Evolutionary conservation across 2,113 vertebrate genomes (phyloP).

Genomic region (Gasterosteus aculeatus): DNA sequence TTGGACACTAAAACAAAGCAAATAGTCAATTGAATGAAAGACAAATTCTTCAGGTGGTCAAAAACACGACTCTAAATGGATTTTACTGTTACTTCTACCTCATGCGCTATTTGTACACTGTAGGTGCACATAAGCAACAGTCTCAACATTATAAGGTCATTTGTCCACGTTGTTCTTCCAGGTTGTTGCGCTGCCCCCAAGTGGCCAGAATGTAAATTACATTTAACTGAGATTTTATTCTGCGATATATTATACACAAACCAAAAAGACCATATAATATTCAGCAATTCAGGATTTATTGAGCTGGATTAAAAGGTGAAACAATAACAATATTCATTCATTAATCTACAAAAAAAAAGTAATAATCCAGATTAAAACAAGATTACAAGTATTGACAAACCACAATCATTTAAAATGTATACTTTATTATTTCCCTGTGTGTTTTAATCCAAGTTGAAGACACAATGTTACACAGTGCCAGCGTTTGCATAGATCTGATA

Average conservation of each 20-base stretch:
- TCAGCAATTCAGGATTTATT: not conserved
- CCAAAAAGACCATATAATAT: not conserved
- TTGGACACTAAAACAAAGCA: not conserved
- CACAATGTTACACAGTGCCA: constrained; percentile 52
- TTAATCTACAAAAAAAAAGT: no score
- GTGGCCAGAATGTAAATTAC: not conserved
- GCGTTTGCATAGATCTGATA: constrained; percentile 77
- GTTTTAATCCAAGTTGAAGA: constrained; percentile 65
- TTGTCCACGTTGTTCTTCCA: not conserved
- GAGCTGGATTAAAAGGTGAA: not conserved
- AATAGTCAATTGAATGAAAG: not conserved
- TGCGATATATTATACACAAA: not conserved
- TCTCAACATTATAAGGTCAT: not conserved
- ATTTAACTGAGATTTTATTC: not conserved
- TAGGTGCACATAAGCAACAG: not conserved
- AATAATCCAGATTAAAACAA: not conserved
- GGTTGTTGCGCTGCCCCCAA: constrained; percentile 22
- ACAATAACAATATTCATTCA: not conserved
- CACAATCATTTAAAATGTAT: constrained; percentile 13
- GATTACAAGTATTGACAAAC: not conserved
- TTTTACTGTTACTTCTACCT: not conserved
- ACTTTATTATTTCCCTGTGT: constrained; percentile 47
- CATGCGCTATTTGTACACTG: no score
- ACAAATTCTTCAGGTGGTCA: not conserved
- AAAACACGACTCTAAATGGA: not conserved